Evolutionary conservation across 2,797 vertebrate species (phyloP).

Genomic region (Neosilurus mollespiculum): DNA sequence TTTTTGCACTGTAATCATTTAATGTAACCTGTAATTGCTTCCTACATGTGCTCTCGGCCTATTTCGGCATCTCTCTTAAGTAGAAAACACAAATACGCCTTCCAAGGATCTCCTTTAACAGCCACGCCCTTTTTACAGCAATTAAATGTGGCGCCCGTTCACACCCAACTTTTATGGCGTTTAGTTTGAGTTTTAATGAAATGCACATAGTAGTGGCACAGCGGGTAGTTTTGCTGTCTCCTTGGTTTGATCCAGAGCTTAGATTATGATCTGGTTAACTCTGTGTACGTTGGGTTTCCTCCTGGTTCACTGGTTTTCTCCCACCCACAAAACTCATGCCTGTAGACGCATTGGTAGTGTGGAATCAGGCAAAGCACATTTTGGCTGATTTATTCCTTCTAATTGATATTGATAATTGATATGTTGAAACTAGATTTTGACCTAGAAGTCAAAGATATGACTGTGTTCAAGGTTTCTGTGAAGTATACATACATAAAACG

Average conservation of each 20-base stretch:
- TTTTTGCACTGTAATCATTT: neutral
- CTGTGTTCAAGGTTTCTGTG: neutral
- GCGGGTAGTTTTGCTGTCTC: neutral
- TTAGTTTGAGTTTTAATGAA: neutral
- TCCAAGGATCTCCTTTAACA: neutral
- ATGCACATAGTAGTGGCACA: neutral
- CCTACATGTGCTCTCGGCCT: too few species aligned
- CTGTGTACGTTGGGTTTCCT: neutral
- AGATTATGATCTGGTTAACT: neutral
- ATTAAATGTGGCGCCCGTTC: neutral
- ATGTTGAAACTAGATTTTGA: neutral
- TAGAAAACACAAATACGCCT: neutral
- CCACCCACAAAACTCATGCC: neutral
- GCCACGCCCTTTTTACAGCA: neutral
- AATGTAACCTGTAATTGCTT: conserved; percentile 3
- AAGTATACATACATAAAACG: too few species aligned
- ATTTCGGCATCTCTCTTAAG: too few species aligned
- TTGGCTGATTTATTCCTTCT: neutral
- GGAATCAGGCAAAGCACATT: neutral
- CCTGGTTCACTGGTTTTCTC: neutral
- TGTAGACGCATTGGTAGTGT: too few species aligned
- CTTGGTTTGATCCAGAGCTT: neutral
- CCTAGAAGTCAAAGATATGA: neutral
- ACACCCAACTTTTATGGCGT: too few species aligned
- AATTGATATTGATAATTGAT: neutral